Percentiles rank a stretch among this genome's conserved stretches.
Conservation (phyloP, 2,113 vertebrate species). For the Gallinago media region DNA sequence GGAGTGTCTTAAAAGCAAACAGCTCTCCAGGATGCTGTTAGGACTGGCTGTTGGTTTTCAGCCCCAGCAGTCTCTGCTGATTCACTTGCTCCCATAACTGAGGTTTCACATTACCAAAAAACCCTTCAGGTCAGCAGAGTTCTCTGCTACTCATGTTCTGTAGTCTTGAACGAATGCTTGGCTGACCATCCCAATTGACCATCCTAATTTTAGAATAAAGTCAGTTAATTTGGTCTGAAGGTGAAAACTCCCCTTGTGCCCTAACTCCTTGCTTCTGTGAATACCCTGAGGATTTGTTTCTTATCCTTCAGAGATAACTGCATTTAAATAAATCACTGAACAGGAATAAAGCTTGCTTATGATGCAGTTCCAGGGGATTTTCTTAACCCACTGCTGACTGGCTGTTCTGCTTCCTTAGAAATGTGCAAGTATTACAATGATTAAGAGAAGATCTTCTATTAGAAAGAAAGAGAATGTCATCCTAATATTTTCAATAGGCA, state of each 20-base stretch:
- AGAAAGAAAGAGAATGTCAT: neutral
- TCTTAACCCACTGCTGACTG: neutral
- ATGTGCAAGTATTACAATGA: neutral
- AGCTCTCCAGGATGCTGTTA: neutral
- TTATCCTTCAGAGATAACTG: conserved; percentile 30
- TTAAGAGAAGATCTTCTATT: neutral
- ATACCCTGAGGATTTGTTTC: neutral
- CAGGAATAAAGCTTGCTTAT: conserved; percentile 41
- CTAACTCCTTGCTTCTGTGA: conserved; percentile 1
- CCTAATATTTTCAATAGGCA: neutral
- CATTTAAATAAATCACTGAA: conserved; percentile 55
- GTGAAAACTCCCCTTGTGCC: conserved; percentile 18
- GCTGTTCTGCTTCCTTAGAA: neutral
- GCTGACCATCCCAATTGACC: neutral
- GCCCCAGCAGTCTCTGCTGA: neutral
- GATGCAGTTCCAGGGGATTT: conserved; percentile 34
- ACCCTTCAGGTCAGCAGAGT: neutral
- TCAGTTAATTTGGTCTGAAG: neutral
- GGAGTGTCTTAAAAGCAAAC: neutral
- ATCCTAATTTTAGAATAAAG: neutral
- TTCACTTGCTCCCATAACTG: neutral
- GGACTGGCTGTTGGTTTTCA: neutral
- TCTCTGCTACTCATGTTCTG: neutral
- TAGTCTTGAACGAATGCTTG: neutral
- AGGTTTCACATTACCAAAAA: neutral